Base-by-base conservation (phyloP, 2,888 invertebrate species). In the Cryptocheilus praepositus region DNA sequence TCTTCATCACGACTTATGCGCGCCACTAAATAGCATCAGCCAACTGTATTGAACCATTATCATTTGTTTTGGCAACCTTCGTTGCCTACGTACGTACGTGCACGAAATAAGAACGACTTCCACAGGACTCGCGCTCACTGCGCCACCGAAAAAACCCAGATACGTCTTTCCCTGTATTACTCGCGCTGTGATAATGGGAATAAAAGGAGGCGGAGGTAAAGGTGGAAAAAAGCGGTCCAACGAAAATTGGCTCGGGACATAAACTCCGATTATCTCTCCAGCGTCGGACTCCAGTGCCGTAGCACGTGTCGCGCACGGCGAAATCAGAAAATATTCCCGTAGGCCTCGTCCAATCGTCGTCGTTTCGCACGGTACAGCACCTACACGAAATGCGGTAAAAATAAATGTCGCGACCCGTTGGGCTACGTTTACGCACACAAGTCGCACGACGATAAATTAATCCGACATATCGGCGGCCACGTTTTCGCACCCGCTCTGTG, bases 271-370 rank as follows among this genome's bases (percentile, higher is more conserved):
- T 73, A 76, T 70, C 70, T 54, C 64, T 49, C 49, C 62, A 61
- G 66, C 57, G 68, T 36, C 64, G 64, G 64, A 66, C 56, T 54
- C 61, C 60, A 69, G 62, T 64, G 45, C 36, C 36, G 36, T 36
- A 49, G 49, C 16, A 49, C 49, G 13, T 36, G 36, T 36, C 36
- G 36, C 36, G 68, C 73, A 64, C 51, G 55, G 57, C 25, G 59
- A 80, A 81, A 76, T 73, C 73, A 64, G 70, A 72, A 76, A 77
- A 77, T 73, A 81, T 79, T 81, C 72, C 75, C 73, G 71, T 73
- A 73, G 71, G 77, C 64, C 72, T 72, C 67, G 76, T 64, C 71
- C 67, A 73, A 79, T 79, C 66, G 70, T 53, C 64, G 62, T 21
- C 25, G 13, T 36, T 36, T 36, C 25, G 45, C 58, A 63, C 36